Conservation (phyloP, 2,888 invertebrate genomes). For the Thecophora atra region DNA sequence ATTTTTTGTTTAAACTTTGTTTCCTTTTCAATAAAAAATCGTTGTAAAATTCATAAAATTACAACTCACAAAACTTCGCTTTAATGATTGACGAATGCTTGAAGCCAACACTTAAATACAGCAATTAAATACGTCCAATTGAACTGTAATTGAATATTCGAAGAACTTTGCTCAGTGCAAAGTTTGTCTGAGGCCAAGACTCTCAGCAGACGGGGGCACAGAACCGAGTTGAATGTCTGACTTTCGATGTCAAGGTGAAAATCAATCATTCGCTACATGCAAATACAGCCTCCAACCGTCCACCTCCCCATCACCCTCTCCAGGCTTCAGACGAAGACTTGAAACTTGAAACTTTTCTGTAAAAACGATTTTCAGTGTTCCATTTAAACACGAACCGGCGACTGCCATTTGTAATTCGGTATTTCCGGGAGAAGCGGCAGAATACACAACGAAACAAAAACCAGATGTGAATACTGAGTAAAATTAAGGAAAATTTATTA, state of each 20-base stretch:
- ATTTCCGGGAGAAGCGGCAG: background rate
- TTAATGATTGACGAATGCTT: background rate
- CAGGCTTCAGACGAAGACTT: background rate
- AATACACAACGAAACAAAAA: no score
- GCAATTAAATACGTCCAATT: background rate
- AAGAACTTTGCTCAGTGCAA: background rate
- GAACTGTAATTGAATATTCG: background rate
- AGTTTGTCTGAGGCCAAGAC: background rate
- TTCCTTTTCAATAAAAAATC: no score
- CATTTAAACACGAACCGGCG: no score
- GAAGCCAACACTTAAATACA: background rate
- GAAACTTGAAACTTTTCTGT: slow-evolving; percentile 24
- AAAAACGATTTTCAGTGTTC: background rate
- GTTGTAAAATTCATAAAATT: no score
- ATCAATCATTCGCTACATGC: slow-evolving; percentile 48
- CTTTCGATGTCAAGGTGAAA: slow-evolving; percentile 51
- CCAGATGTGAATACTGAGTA: background rate
- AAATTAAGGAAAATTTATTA: background rate
- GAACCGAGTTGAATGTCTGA: slow-evolving; percentile 3
- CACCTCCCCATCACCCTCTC: background rate
- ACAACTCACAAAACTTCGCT: background rate
- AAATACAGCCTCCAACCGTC: slow-evolving; percentile 11
- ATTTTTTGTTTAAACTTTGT: no score
- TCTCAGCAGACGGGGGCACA: background rate
- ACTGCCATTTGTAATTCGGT: background rate